These are phyloP conservation scores for Drosophila equinoxialis DNA, from an alignment of 1,140 invertebrate genomes.

Conservation along the genomic window DNA sequence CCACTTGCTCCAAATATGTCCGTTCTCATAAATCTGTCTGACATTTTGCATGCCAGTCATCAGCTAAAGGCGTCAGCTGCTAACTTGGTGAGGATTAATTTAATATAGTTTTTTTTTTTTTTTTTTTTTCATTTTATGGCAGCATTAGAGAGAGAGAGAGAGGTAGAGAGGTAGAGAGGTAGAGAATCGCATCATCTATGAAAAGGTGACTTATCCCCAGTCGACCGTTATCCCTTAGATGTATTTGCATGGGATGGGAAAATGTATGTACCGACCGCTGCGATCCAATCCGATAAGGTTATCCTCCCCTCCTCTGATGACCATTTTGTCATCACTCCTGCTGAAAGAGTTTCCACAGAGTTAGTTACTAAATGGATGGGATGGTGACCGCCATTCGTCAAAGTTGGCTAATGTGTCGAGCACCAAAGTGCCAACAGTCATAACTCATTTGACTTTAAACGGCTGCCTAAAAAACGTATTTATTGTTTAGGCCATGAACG, in stretches of 20 bases:
- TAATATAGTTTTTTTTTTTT: slow-evolving; percentile 46
- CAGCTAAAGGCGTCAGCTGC: slow-evolving; percentile 45
- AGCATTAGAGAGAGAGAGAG: background rate
- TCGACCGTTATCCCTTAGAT: slow-evolving; percentile 13
- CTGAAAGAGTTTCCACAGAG: background rate
- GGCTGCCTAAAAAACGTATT: slow-evolving; percentile 70
- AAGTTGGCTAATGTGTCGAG: slow-evolving; percentile 73
- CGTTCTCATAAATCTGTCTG: slow-evolving; percentile 77
- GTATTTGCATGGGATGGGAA: background rate
- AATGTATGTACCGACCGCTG: background rate
- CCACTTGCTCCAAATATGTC: slow-evolving; percentile 71
- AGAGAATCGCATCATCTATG: background rate
- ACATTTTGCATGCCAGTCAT: slow-evolving; percentile 79
- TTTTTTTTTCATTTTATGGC: slow-evolving; percentile 26
- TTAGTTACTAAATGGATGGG: slow-evolving; percentile 6
- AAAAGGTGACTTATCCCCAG: slow-evolving; percentile 1
- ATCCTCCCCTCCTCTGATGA: background rate
- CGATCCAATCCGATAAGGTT: background rate
- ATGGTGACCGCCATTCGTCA: slow-evolving; percentile 60
- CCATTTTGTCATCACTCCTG: background rate
- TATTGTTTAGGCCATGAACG: slow-evolving; percentile 71
- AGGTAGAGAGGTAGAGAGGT: background rate
- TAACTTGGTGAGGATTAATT: slow-evolving; percentile 70
- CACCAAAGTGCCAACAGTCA: slow-evolving; percentile 72
- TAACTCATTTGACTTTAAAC: slow-evolving; percentile 75